Percentiles rank a stretch among this genome's conserved stretches.
Conservation (phyloP, 2,113 vertebrate genomes). For the Rhynchopsitta pachyrhyncha region DNA sequence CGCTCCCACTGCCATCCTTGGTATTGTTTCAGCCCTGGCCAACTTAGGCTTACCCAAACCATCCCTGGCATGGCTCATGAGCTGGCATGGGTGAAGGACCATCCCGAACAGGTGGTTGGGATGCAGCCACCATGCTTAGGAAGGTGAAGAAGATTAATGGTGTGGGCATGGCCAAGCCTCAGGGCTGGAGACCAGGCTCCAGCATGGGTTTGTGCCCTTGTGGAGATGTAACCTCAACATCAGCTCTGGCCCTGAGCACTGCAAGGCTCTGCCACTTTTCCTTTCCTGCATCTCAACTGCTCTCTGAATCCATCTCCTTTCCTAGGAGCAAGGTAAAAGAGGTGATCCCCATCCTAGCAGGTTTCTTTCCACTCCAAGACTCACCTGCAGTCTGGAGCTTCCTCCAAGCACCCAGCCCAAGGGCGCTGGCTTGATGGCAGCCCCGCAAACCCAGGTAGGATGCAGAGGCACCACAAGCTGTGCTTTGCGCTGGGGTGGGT, state of each 20-base stretch:
- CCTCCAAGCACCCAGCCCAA: background rate
- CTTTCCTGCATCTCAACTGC: background rate
- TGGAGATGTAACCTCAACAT: background rate
- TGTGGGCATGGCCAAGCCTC: background rate
- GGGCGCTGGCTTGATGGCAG: background rate
- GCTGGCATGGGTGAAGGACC: background rate
- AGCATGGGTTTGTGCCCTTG: background rate
- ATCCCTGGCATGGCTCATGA: background rate
- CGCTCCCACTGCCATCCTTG: fast-evolving
- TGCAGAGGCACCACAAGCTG: background rate
- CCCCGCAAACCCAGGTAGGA: fast-evolving
- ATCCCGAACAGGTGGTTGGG: fast-evolving
- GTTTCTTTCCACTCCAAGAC: fast-evolving
- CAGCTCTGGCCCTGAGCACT: background rate
- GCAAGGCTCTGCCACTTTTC: background rate
- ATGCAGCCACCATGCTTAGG: background rate
- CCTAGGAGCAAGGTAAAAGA: background rate
- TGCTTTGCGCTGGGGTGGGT: background rate
- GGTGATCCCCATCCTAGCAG: background rate
- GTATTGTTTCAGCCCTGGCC: background rate
- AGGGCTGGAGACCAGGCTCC: background rate
- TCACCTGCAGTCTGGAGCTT: background rate
- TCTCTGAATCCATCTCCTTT: background rate
- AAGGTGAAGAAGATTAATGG: background rate
- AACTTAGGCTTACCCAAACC: background rate